Evolutionary conservation across 2,113 vertebrate species (phyloP).

Genomic region (Limanda limanda): DNA sequence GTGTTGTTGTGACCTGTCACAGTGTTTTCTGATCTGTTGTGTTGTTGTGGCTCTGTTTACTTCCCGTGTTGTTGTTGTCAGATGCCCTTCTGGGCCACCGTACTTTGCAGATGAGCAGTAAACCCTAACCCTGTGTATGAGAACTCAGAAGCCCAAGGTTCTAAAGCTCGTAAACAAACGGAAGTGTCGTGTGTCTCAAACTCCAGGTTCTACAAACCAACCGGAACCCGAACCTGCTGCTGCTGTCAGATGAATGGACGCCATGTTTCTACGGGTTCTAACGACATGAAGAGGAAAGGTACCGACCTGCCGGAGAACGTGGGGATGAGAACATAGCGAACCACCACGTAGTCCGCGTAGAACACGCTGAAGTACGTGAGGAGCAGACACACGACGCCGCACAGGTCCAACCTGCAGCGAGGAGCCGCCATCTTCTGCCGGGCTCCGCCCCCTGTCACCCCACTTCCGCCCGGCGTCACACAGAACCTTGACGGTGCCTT

Average conservation of each 20-base stretch:
- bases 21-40: too few species aligned
- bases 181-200: too few species aligned
- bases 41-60: too few species aligned
- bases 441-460: conserved; percentile 53
- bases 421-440: conserved; percentile 78
- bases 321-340: conserved; percentile 84
- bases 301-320: conserved; percentile 83
- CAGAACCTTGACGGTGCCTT: neutral
- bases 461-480: conserved; percentile 78
- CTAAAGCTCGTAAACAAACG: too few species aligned
- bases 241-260: conserved; percentile 63
- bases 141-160: too few species aligned
- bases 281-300: neutral
- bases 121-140: too few species aligned
- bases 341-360: conserved; percentile 87
- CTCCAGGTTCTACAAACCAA: too few species aligned
- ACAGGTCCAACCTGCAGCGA: conserved; percentile 81
- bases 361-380: conserved; percentile 86
- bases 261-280: conserved; percentile 4
- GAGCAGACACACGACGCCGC: conserved; percentile 83
- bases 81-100: too few species aligned
- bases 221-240: neutral
- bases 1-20: too few species aligned
- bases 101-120: too few species aligned
- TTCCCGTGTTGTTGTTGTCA: too few species aligned